A percentile compares a stretch with the other conserved stretches of the same genome.
These are phyloP conservation scores for Phrixothrix hirtus DNA, from an alignment of 2,888 invertebrate genomes.

Conservation along the genomic window DNA sequence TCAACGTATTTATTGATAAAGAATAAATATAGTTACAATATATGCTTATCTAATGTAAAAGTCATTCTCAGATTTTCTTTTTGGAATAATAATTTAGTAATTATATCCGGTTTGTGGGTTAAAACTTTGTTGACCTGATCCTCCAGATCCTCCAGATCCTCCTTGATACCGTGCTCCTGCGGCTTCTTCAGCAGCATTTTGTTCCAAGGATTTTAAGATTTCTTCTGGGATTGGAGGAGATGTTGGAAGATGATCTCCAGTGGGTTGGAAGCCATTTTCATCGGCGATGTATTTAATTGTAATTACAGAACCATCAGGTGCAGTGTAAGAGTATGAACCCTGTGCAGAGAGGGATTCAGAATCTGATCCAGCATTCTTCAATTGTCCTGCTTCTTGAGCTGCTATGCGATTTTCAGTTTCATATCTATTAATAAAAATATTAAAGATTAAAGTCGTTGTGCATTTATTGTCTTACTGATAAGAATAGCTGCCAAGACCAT, in stretches of 20 bases:
- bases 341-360: slow-evolving; percentile 62
- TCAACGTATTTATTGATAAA: not conserved
- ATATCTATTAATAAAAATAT: slow-evolving; percentile 60
- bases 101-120: slow-evolving; percentile 12
- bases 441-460: slow-evolving; percentile 1
- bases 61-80: not conserved
- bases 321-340: slow-evolving; percentile 59
- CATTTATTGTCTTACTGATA: slow-evolving; percentile 53
- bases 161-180: not conserved
- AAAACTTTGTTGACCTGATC: slow-evolving; percentile 1
- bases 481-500: slow-evolving; percentile 57
- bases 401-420: slow-evolving; percentile 77
- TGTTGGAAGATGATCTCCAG: slow-evolving; percentile 61
- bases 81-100: slow-evolving; percentile 5
- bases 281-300: slow-evolving; percentile 59
- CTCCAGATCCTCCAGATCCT: not conserved
- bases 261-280: slow-evolving; percentile 61
- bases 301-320: slow-evolving; percentile 57
- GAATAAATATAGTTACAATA: no score
- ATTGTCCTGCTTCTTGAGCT: slow-evolving; percentile 72
- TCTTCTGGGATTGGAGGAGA: slow-evolving; percentile 65
- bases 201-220: slow-evolving; percentile 59
- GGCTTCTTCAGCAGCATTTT: slow-evolving; percentile 49
- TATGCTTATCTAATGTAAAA: not conserved
- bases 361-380: slow-evolving; percentile 68